Percentiles rank a stretch among this genome's conserved stretches.
These are phyloP conservation scores for Etheostoma perlongum DNA, from an alignment of 2,797 vertebrate genomes.

Conservation along the genomic window DNA sequence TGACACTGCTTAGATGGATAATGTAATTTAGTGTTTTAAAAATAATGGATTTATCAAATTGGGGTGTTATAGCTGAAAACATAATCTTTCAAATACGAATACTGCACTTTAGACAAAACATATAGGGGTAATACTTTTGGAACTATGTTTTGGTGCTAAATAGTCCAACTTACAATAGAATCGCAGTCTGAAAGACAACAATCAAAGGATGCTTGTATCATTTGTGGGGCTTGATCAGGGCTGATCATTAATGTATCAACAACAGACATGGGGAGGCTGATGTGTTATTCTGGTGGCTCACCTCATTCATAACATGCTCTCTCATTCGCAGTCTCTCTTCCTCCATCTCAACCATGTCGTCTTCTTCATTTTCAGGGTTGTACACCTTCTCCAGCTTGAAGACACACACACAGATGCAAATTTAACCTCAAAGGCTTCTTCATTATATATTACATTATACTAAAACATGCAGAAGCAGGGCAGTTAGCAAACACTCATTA, in stretches of 20 bases:
- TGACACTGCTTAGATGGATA: background rate
- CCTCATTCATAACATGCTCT: constrained; percentile 95
- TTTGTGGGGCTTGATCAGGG: background rate
- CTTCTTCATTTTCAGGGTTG: constrained; percentile 90
- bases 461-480: background rate
- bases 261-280: background rate
- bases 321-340: constrained; percentile 95
- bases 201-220: background rate
- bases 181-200: background rate
- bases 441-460: background rate
- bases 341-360: constrained; percentile 96
- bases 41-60: background rate
- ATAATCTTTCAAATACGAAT: background rate
- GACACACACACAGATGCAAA: constrained; percentile 10
- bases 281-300: constrained; percentile 56
- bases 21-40: background rate
- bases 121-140: background rate
- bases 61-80: background rate
- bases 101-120: background rate
- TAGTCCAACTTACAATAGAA: background rate
- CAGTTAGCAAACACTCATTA: background rate
- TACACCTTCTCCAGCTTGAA: constrained; percentile 94
- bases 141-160: background rate
- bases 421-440: background rate
- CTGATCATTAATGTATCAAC: background rate